Conservation (phyloP, 2,113 vertebrate genomes). For the Aegypius monachus region DNA sequence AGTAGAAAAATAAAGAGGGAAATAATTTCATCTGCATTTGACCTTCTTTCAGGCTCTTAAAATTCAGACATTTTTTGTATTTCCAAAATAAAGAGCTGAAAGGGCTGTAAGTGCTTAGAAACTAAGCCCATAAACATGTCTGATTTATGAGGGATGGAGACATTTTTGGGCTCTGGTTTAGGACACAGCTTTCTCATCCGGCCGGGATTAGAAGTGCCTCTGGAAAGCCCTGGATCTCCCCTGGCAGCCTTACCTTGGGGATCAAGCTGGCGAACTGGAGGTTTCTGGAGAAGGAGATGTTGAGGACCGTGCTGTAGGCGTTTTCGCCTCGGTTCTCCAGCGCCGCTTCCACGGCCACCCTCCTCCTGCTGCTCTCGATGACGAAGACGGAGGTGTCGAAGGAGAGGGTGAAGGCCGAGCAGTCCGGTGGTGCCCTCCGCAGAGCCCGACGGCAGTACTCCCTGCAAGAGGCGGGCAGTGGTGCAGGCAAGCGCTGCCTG, state of each 20-base stretch:
- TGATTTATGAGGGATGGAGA: neutral
- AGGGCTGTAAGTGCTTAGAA: neutral
- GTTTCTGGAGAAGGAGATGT: constrained; percentile 88
- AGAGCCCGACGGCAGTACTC: constrained; percentile 83
- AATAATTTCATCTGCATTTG: neutral
- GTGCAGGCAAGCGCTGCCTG: neutral
- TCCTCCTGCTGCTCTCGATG: constrained; percentile 81
- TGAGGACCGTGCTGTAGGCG: constrained; percentile 84
- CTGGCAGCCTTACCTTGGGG: neutral
- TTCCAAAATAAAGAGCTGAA: constrained; percentile 18
- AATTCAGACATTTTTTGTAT: neutral
- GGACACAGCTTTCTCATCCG: neutral
- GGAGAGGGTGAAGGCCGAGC: constrained; percentile 70
- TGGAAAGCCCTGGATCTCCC: neutral
- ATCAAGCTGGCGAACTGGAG: constrained; percentile 89
- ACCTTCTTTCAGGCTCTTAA: neutral
- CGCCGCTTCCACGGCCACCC: constrained; percentile 83
- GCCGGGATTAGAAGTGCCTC: rapidly evolving
- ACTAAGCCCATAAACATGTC: neutral
- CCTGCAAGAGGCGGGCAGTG: constrained; percentile 50
- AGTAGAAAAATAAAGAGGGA: neutral
- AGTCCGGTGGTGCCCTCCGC: constrained; percentile 40
- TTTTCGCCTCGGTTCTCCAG: constrained; percentile 94
- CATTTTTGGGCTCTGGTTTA: neutral
- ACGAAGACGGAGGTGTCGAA: constrained; percentile 77